phyloP scores from a whole-genome alignment of 1,140 invertebrate genomes.

The Mamestra configurata region DNA sequence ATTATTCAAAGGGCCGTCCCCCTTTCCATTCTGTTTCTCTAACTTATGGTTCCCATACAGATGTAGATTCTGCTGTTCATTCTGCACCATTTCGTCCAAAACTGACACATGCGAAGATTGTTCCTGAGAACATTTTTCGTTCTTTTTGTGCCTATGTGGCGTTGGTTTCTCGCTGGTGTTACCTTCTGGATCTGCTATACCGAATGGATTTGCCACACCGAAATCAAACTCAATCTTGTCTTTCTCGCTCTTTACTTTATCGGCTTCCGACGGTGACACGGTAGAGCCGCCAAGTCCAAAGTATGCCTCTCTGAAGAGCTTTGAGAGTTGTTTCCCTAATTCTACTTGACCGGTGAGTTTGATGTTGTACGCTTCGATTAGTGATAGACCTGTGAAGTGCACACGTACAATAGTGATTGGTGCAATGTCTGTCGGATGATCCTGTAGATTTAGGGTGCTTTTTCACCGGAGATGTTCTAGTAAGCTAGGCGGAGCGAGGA shows the following conservation, averaged over 20 bases:
- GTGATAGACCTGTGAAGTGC: neutral
- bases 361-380: constrained; percentile 7
- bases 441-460: too few species aligned
- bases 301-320: neutral
- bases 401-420: too few species aligned
- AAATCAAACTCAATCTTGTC: neutral
- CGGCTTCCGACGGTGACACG: too few species aligned
- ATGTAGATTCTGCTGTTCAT: neutral
- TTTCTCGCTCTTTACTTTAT: neutral
- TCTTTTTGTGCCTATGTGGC: too few species aligned
- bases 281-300: neutral
- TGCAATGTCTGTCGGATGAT: too few species aligned
- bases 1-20: constrained; percentile 6
- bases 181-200: too few species aligned
- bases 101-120: too few species aligned
- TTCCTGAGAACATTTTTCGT: too few species aligned
- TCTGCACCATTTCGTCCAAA: constrained; percentile 8
- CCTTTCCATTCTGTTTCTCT: neutral
- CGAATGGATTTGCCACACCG: too few species aligned
- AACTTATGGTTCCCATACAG: constrained; percentile 9
- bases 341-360: constrained; percentile 5
- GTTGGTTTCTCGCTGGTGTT: too few species aligned
- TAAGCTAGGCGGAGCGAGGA: too few species aligned
- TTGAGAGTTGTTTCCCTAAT: neutral
- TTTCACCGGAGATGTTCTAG: too few species aligned